Percentiles rank a stretch among this genome's conserved stretches.
Evolutionary conservation across 2,888 invertebrate species (phyloP).

Genomic region (Actias luna): DNA sequence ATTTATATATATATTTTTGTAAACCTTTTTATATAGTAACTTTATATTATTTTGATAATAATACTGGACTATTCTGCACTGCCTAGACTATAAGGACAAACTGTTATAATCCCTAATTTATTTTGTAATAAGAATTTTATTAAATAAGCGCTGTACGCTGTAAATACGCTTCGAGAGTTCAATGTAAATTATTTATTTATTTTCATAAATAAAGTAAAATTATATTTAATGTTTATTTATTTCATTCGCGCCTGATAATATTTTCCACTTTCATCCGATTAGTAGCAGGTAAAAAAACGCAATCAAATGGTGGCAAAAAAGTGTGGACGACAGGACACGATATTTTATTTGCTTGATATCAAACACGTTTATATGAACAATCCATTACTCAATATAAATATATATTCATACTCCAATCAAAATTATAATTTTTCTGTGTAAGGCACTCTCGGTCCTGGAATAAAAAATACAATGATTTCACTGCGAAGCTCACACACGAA

Average conservation of each 20-base stretch:
- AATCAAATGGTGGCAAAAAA: not conserved
- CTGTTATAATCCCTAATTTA: not conserved
- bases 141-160: constrained; percentile 60
- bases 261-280: not conserved
- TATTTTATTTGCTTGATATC: not conserved
- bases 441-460: not conserved
- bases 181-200: constrained; percentile 79
- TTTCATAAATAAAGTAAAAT: constrained; percentile 57
- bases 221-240: constrained; percentile 28
- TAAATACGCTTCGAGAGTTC: constrained; percentile 66
- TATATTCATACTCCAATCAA: not conserved
- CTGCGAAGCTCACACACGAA: not conserved
- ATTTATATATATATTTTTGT: too few relatives aligned
- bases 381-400: not conserved
- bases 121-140: constrained; percentile 19
- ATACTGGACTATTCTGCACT: not conserved
- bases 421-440: not conserved
- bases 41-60: not conserved
- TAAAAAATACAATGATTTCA: not conserved
- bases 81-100: not conserved
- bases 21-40: not conserved
- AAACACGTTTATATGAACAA: not conserved
- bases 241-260: constrained; percentile 9
- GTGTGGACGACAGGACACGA: too few relatives aligned
- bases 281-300: not conserved